Evolutionary conservation across 2,888 invertebrate species (phyloP).

Genomic region (Ophion slaviceki): DNA sequence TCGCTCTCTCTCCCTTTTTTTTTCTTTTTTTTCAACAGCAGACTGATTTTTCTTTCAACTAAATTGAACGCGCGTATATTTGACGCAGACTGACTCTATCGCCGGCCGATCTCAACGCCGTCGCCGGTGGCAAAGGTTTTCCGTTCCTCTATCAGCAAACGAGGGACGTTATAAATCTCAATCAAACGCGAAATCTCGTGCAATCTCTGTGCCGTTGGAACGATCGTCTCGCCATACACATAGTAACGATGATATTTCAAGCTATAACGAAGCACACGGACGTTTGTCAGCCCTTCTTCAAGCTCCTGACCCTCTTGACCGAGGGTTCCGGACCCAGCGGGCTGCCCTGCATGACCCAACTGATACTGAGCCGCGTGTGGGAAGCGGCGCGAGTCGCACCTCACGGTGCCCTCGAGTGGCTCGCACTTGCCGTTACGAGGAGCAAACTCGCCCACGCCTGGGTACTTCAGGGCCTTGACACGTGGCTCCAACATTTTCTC

Average conservation of each 20-base stretch:
- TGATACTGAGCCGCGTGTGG: constrained; percentile 95
- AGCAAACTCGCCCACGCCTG: constrained; percentile 96
- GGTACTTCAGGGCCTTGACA: constrained; percentile 96
- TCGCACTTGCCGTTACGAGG: constrained; percentile 90
- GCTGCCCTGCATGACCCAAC: constrained; percentile 95
- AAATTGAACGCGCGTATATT: not conserved
- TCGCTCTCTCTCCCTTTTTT: not conserved
- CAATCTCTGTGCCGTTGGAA: constrained; percentile 96
- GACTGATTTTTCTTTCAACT: not conserved
- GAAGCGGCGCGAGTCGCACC: constrained; percentile 95
- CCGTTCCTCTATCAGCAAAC: constrained; percentile 98
- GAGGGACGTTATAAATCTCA: constrained; percentile 95
- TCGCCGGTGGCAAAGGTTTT: constrained; percentile 96
- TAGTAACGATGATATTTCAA: constrained; percentile 95
- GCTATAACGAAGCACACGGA: constrained; percentile 96
- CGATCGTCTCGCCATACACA: constrained; percentile 93
- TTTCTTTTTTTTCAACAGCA: not conserved
- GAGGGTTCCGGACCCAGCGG: constrained; percentile 93
- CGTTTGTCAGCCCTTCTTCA: constrained; percentile 96
- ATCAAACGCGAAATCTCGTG: constrained; percentile 95
- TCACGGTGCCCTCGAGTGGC: constrained; percentile 96
- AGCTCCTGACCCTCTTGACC: constrained; percentile 93
- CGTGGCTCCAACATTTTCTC: constrained; percentile 95
- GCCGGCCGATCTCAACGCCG: constrained; percentile 91
- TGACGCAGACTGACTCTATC: constrained; percentile 88